Conservation (phyloP, 2,888 invertebrate genomes). For the Eueremaeus valkanovi region DNA sequence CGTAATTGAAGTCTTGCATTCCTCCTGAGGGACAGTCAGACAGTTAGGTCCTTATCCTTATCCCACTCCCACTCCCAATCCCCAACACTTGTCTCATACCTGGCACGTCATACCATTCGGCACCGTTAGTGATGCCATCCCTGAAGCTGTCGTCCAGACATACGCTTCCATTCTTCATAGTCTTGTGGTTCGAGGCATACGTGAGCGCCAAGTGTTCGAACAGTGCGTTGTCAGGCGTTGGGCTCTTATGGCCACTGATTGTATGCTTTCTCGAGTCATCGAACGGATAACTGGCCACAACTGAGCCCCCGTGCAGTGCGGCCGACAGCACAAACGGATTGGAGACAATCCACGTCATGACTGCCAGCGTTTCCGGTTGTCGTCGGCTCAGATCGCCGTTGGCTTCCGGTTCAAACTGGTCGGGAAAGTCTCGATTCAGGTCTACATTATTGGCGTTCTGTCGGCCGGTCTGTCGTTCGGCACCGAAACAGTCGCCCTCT, state of each 20-base stretch:
- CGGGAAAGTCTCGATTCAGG: constrained; percentile 83
- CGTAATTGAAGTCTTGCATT: constrained; percentile 60
- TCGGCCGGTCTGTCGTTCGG: constrained; percentile 62
- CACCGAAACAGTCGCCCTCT: constrained; percentile 75
- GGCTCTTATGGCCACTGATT: constrained; percentile 56
- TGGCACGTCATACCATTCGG: constrained; percentile 75
- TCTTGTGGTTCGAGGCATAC: constrained; percentile 69
- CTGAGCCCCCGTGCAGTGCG: constrained; percentile 54
- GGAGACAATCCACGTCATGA: constrained; percentile 53
- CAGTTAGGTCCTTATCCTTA: too few relatives aligned
- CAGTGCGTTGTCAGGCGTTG: constrained; percentile 73
- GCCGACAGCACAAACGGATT: constrained; percentile 54
- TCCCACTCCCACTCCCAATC: too few relatives aligned
- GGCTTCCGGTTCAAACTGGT: neutral
- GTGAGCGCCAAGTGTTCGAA: constrained; percentile 72
- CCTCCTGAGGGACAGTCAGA: constrained; percentile 52
- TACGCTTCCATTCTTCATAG: constrained; percentile 67
- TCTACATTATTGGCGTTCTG: constrained; percentile 76
- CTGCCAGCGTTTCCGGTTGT: constrained; percentile 52
- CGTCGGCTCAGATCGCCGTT: constrained; percentile 43
- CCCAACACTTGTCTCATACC: too few relatives aligned
- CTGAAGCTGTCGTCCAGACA: constrained; percentile 65
- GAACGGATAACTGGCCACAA: constrained; percentile 60
- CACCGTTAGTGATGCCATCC: constrained; percentile 84
- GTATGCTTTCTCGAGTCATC: constrained; percentile 50